These are phyloP conservation scores for Periophthalmodon schlosseri DNA, from an alignment of 2,113 vertebrate species.

Conservation along the genomic window DNA sequence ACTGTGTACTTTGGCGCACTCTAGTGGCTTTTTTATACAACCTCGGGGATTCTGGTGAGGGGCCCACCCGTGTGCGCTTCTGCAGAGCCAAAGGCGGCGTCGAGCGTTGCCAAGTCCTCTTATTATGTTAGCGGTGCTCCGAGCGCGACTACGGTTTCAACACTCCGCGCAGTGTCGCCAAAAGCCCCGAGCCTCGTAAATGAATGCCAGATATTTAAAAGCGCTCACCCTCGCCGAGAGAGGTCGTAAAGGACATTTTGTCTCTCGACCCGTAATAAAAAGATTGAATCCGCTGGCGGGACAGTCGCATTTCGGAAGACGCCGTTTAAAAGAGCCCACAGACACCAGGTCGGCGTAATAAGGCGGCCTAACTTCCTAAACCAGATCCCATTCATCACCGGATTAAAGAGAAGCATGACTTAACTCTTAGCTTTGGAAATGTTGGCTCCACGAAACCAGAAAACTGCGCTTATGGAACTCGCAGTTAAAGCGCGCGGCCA, in stretches of 20 bases:
- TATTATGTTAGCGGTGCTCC: constrained; percentile 48
- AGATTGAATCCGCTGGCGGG: constrained; percentile 54
- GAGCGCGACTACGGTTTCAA: constrained; percentile 24
- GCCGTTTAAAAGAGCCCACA: constrained; percentile 39
- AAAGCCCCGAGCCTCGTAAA: constrained; percentile 14
- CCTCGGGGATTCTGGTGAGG: constrained; percentile 26
- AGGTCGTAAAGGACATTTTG: constrained; percentile 40
- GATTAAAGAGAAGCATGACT: constrained; percentile 58
- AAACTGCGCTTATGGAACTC: constrained; percentile 56
- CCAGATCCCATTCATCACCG: constrained; percentile 58
- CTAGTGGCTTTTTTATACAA: constrained; percentile 56
- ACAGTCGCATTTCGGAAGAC: constrained; percentile 34
- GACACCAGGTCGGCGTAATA: constrained; percentile 39
- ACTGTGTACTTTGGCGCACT: constrained; percentile 71
- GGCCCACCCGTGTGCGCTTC: constrained; percentile 46
- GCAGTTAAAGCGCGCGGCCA: constrained; percentile 52
- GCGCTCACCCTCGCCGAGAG: constrained; percentile 28
- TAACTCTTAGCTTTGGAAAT: constrained; percentile 52
- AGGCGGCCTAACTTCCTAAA: constrained; percentile 44
- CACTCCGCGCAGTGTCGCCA: constrained; percentile 18
- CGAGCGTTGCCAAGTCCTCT: constrained; percentile 43
- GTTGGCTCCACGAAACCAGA: constrained; percentile 44
- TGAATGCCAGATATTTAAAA: constrained; percentile 41
- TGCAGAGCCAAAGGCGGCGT: constrained; percentile 29
- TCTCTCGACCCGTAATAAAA: constrained; percentile 63